A percentile compares a stretch with the other conserved stretches of the same genome.
phyloP scores from a whole-genome alignment of 2,797 vertebrate species.

The Catharus ustulatus region DNA sequence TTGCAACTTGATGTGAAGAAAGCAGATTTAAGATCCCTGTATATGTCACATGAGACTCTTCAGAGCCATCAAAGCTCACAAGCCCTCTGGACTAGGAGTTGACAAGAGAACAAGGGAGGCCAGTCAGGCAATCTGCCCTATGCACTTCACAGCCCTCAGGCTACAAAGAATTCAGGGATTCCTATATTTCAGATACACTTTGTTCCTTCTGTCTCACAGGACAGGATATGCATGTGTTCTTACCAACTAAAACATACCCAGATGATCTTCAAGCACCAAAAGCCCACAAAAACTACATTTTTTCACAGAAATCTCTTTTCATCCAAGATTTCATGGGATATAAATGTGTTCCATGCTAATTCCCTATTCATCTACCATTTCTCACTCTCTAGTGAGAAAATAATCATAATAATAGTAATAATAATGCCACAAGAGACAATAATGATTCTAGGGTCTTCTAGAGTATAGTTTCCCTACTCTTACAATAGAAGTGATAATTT shows the following conservation, averaged over 20 bases:
- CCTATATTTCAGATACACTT: neutral
- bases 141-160: neutral
- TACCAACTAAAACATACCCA: neutral
- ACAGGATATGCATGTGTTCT: neutral
- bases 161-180: neutral
- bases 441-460: neutral
- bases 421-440: neutral
- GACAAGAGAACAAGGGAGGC: neutral
- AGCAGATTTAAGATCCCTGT: neutral
- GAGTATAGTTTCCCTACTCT: neutral
- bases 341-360: neutral
- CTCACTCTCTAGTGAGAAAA: neutral
- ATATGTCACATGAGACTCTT: neutral
- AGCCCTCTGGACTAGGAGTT: neutral
- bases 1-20: neutral
- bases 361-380: neutral
- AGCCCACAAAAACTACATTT: fast-evolving
- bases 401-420: neutral
- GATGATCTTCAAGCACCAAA: neutral
- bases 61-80: neutral
- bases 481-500: neutral
- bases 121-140: fast-evolving
- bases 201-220: neutral
- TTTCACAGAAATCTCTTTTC: neutral
- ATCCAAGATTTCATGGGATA: neutral